Evolutionary conservation across 2,113 vertebrate genomes (phyloP).

Genomic region (Xiphophorus couchianus): DNA sequence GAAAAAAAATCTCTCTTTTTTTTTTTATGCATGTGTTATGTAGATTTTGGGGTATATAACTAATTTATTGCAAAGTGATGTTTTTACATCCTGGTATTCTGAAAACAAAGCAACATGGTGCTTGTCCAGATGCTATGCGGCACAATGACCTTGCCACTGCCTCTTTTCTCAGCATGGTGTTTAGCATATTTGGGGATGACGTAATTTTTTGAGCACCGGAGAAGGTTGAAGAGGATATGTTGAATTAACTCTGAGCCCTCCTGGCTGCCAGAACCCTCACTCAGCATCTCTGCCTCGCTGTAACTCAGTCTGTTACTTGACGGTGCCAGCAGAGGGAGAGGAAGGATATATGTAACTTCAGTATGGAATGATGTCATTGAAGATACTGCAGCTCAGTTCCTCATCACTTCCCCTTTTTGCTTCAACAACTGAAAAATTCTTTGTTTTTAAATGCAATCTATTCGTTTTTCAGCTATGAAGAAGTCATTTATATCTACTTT

Average conservation of each 20-base stretch:
- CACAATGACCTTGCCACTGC: constrained; percentile 79
- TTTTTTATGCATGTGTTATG: no score
- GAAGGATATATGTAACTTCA: constrained; percentile 67
- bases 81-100: constrained; percentile 46
- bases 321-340: constrained; percentile 68
- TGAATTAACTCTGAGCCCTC: constrained; percentile 64
- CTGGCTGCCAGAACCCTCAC: constrained; percentile 74
- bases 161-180: constrained; percentile 72
- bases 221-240: constrained; percentile 75
- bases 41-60: neutral
- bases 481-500: constrained; percentile 32
- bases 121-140: constrained; percentile 80
- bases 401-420: constrained; percentile 25
- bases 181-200: constrained; percentile 80
- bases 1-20: no score
- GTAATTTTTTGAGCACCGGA: constrained; percentile 68
- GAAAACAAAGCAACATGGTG: constrained; percentile 38
- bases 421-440: constrained; percentile 41
- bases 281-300: constrained; percentile 75
- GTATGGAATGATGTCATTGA: constrained; percentile 63
- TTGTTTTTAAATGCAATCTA: constrained; percentile 28
- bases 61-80: constrained; percentile 34
- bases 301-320: constrained; percentile 70
- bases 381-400: constrained; percentile 47
- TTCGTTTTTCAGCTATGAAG: neutral